phyloP scores from a whole-genome alignment of 1,140 invertebrate species.

The Platyscapa corneri region DNA sequence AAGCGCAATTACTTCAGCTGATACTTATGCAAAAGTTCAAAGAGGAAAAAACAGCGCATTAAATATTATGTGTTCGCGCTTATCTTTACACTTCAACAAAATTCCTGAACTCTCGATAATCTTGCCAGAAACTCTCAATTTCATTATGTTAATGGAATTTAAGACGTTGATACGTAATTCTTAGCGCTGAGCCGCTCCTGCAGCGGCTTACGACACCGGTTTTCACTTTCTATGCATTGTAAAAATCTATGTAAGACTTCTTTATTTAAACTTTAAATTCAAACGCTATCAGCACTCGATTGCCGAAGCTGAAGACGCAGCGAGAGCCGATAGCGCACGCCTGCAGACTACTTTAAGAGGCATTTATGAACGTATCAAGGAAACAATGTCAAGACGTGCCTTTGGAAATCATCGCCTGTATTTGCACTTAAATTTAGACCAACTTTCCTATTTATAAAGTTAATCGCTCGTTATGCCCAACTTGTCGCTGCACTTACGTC shows the following conservation, averaged over 20 bases:
- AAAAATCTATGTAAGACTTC: background rate
- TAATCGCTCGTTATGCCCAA: background rate
- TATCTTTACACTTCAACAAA: background rate
- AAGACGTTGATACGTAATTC: background rate
- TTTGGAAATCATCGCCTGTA: background rate
- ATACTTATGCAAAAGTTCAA: background rate
- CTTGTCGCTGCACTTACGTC: slow-evolving; percentile 11
- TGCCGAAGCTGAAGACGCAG: background rate
- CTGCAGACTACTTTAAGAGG: background rate
- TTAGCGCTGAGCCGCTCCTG: background rate
- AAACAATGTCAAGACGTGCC: background rate
- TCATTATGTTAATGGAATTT: background rate
- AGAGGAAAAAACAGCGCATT: background rate
- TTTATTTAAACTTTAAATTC: background rate
- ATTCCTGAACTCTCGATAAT: background rate
- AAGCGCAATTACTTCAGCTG: background rate
- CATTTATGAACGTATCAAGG: background rate
- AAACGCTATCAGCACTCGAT: background rate
- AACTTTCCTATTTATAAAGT: slow-evolving; percentile 19
- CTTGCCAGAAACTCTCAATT: background rate
- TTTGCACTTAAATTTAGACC: slow-evolving; percentile 35
- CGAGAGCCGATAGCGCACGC: background rate
- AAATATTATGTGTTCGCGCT: background rate
- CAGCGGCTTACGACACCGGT: too few species aligned
- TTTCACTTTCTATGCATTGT: background rate